Conservation (phyloP, 2,113 vertebrate species). For the Aix galericulata region DNA sequence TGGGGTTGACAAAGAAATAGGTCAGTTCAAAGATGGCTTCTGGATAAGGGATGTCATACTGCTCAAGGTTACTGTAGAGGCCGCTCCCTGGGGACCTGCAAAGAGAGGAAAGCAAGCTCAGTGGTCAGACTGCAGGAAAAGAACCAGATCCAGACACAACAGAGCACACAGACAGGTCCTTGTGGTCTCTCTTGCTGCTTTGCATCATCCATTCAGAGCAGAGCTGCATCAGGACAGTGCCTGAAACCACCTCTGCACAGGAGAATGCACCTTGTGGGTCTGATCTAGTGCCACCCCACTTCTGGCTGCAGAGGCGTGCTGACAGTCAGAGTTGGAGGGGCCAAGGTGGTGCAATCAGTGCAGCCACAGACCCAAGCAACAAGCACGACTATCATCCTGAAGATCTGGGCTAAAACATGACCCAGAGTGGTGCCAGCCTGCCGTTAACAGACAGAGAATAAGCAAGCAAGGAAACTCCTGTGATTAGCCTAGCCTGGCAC, state of each 20-base stretch:
- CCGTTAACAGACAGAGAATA: neutral
- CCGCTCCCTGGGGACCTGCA: slow-evolving; percentile 90
- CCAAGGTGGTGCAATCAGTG: accelerated
- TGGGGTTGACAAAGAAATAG: slow-evolving; percentile 88
- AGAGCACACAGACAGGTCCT: neutral
- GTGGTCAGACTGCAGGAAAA: neutral
- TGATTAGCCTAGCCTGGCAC: neutral
- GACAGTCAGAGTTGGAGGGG: accelerated
- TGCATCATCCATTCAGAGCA: neutral
- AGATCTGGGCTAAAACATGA: neutral
- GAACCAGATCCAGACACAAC: accelerated
- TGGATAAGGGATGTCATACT: slow-evolving; percentile 90
- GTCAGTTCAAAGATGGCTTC: slow-evolving; percentile 94
- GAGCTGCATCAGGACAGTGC: neutral
- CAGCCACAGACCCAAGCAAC: neutral
- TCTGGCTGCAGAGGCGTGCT: neutral
- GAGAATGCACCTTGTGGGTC: neutral
- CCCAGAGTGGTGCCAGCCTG: neutral
- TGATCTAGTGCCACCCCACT: neutral
- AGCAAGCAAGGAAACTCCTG: neutral
- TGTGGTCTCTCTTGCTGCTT: neutral
- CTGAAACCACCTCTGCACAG: neutral
- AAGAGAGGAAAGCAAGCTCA: neutral
- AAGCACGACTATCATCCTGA: no score
- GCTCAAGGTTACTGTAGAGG: slow-evolving; percentile 89